Evolutionary conservation across 2,888 invertebrate genomes (phyloP), one percentile per base, ranked within the genome.

Genomic region (Oligia strigilis): DNA sequence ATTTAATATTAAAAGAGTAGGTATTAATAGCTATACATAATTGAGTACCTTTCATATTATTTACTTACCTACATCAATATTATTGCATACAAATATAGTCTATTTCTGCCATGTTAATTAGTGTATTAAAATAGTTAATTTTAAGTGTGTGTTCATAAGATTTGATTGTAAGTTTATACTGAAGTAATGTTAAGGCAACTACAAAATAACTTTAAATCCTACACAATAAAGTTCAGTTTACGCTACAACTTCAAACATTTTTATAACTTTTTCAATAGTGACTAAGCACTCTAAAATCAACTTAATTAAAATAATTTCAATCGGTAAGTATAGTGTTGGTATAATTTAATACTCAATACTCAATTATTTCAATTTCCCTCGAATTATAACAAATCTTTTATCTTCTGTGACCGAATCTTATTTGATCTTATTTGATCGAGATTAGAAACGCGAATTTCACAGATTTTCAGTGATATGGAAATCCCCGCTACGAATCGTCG

Each of bases 231-330:
- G 40, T 40, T 40, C 40, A 40, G 40, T 40, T 40, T 40, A 40
- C 40, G 40, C 40, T 40, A 40, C 40, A 40, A 40, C 40, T 40
- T 40, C 40, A 40, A 40, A 40, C 40, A 40, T 40, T 6, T 40
- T 40, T 40, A 40, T 40, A 40, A 40, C 40, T 5, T 40, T 40
- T 40, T 40, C 40, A 40, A 40, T 5, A 40, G 40, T 40, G 40
- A 29, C 40, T 40, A 40, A 0, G 4, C 5, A 40, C 40, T 40
- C 40, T 40, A 0, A 40, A 5, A 40, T 40, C 40, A 40, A 40
- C 40, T 5, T 40, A 72, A 84, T 78, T 71, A 84, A 84, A 78
- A 66, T 55, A 8, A 78, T 75, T 84, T 36, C 13, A 82, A 73
- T 71, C 5, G 19, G 52, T 46, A 46, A 43, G 9, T 49, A 69